Conservation (phyloP, 2,888 invertebrate species). For the Pammene aurita region DNA sequence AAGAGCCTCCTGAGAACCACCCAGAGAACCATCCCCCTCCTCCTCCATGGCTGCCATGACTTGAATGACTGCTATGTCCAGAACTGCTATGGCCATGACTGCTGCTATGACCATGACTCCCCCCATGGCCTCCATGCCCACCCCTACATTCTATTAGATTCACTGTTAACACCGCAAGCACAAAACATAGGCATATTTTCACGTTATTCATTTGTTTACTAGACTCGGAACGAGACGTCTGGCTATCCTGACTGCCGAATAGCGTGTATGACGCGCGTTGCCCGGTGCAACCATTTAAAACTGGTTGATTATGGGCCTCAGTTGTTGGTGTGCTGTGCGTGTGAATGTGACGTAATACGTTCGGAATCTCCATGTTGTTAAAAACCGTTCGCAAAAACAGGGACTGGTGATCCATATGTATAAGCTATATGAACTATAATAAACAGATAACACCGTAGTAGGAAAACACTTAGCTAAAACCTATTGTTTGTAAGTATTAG, state of each 20-base stretch:
- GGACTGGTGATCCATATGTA: no score
- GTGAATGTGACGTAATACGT: not conserved
- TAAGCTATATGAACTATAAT: not conserved
- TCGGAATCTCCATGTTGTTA: not conserved
- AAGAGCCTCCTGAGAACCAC: conserved; percentile 20
- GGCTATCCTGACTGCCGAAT: not conserved
- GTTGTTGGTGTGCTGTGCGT: conserved; percentile 12
- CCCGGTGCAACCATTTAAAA: conserved; percentile 12
- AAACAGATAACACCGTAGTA: no score
- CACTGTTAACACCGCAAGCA: conserved; percentile 44
- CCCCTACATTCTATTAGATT: conserved; percentile 32
- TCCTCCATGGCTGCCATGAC: conserved; percentile 4
- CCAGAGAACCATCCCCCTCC: conserved; percentile 24
- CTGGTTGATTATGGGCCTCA: conserved; percentile 2
- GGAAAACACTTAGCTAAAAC: no score
- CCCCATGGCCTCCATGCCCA: conserved; percentile 6
- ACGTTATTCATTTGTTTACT: conserved; percentile 19
- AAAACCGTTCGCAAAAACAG: not conserved
- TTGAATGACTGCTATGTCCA: conserved; percentile 8
- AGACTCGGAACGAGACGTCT: conserved; percentile 7
- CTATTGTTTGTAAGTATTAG: no score
- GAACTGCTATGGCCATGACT: conserved; percentile 11
- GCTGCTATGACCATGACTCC: conserved; percentile 16
- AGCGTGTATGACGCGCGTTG: conserved; percentile 1
- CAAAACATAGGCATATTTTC: conserved; percentile 23